Evolutionary conservation across 2,888 invertebrate species (phyloP), one percentile per base, ranked within the genome.

Genomic region (Acleris sparsana): DNA sequence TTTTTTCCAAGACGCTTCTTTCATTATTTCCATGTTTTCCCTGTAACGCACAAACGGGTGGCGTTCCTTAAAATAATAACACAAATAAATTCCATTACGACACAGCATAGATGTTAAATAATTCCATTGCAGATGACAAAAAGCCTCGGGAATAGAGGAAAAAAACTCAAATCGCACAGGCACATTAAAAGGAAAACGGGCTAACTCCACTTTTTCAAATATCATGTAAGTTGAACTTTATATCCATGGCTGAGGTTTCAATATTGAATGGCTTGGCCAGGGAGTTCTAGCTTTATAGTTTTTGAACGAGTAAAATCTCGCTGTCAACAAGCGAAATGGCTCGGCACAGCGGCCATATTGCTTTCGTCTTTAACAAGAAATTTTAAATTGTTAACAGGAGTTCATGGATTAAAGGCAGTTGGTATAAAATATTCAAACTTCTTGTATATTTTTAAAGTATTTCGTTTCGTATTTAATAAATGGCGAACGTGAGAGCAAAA

Each of bases 261-360:
- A 13, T 39, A 39, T 39, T 13, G 13, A 39, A 39, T 39, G 39
- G 13, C 13, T 13, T 4, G 4, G 39, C 39, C 4, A 13, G 2
- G 39, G 39, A 39, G 39, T 39, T 39, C 13, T 39, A 13, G 13
- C 39, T 13, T 39, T 39, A 39, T 39, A 13, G 39, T 39, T 13
- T 29, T 39, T 39, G 3, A 13, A 39, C 13, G 39, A 39, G 39
- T 39, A 13, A 39, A 39, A 39, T 39, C 39, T 39, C 76, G 79
- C 78, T 83, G 87, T 83, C 86, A 80, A 83, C 83, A 80, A 79
- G 80, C 80, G 76, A 80, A 85, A 84, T 84, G 80, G 79, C 77
- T 70, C 76, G 77, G 75, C 73, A n/a, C n/a, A 72, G 73, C 70
- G 61, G 73, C 75, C 76, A 74, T 80, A 80, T 79, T 74, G 72